Conservation (phyloP, 2,113 vertebrate species). For the Pica pica region DNA sequence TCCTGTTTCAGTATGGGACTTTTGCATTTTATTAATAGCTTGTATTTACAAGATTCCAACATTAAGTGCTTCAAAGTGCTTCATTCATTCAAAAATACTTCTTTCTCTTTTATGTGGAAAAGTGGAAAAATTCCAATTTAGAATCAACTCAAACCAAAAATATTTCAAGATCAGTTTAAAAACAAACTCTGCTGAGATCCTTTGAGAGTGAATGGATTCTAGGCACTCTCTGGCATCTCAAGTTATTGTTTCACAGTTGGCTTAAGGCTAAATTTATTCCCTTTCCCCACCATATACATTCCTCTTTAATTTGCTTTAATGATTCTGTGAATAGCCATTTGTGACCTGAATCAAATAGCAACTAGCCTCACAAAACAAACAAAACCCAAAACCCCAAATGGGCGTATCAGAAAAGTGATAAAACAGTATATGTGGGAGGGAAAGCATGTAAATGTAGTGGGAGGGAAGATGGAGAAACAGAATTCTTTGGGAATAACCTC, state of each 20-base stretch:
- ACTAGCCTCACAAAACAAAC: background rate
- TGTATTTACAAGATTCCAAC: background rate
- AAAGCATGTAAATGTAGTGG: background rate
- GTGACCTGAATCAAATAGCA: background rate
- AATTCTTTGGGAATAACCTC: background rate
- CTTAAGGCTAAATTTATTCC: background rate
- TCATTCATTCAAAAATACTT: background rate
- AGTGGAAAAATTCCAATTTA: background rate
- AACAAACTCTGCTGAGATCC: background rate
- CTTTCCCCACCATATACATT: background rate
- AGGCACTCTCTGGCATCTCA: background rate
- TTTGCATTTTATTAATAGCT: background rate
- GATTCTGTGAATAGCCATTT: background rate
- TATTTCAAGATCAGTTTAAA: background rate
- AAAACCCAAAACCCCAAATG: background rate
- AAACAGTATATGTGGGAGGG: background rate
- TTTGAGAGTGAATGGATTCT: background rate
- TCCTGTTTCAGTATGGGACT: background rate
- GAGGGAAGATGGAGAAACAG: background rate
- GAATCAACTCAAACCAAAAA: background rate
- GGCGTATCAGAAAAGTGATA: background rate
- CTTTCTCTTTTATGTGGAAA: background rate
- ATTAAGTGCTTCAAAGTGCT: background rate
- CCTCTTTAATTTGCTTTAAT: slow-evolving; percentile 2
- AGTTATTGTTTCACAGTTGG: background rate